Base-by-base conservation (phyloP, 1,140 invertebrate genomes). In the Chymomyza costata region DNA sequence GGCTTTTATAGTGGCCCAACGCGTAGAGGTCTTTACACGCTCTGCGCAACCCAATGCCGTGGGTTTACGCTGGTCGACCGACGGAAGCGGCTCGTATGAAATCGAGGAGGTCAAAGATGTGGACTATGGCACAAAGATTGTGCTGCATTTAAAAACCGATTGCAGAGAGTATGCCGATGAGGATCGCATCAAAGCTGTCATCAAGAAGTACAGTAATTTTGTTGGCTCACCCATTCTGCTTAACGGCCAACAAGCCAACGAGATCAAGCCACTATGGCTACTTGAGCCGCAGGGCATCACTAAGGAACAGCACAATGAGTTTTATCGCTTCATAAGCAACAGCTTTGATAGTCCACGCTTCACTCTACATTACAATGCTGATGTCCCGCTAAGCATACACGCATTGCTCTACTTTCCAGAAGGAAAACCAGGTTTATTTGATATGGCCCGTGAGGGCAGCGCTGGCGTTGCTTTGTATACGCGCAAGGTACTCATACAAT, bases 161-260 rank as follows among this genome's bases (percentile, higher is more conserved):
- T 91, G 92, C 86, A 87, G 93, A 11, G 94, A 98, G 86, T 99
- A 94, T 87, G 89, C 94, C 46, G 94, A 97, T 86, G 95, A 97
- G 61, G 89, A 92, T 6, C 90, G 89, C 13, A 91, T 99, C 30
- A 91, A 92, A 88, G 93, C 89, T 56, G 92, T 99, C 28, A 94
- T 99, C 31, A 93, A 95, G 69, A 98, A 98, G 83, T 99, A 99
- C 87, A 98, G 96, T 83, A 98, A 98, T 85, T 99, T 99, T 86
- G 94, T 99, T 37, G 93, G 95, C 3, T 94, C 93, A 78, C 95
- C 97, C 0, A 97, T 99, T 73, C 93, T 90, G 73, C 85, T 99
- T 1, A 98, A 99, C 88, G 94, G 94, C 25, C 92, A 94, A 71
- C 91, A 91, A 86, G 90, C 91, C 0, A 98, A 97, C 85, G 91